Percentiles rank a stretch among this genome's conserved stretches.
Conservation (phyloP, 1,140 invertebrate species). For the Drosophila nigrodunni region DNA sequence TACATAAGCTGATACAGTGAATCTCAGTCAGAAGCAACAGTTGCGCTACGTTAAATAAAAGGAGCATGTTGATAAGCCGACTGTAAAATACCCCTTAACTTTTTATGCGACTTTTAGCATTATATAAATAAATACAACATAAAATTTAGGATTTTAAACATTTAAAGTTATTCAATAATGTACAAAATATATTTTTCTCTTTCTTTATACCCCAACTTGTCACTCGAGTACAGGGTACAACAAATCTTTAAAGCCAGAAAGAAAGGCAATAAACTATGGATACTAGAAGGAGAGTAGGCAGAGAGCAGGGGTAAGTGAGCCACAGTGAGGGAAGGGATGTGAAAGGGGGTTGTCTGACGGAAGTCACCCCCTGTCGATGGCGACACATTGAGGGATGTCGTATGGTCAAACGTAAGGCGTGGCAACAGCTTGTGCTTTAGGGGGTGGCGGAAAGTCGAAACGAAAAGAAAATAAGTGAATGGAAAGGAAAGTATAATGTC, state of each 20-base stretch:
- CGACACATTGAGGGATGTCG: slow-evolving; percentile 42
- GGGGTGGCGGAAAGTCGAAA: not conserved
- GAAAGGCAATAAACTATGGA: slow-evolving; percentile 36
- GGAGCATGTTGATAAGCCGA: not conserved
- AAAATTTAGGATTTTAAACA: no score
- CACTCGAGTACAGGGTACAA: not conserved
- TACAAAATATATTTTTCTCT: no score
- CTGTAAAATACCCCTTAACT: not conserved
- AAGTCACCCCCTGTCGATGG: slow-evolving; percentile 13
- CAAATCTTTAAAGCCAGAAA: slow-evolving; percentile 18
- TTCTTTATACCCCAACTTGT: no score
- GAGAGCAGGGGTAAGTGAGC: not conserved
- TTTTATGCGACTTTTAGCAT: no score
- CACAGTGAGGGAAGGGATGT: not conserved
- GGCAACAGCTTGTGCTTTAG: slow-evolving; percentile 4
- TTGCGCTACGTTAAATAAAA: slow-evolving; percentile 48
- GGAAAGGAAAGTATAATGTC: slow-evolving; percentile 20
- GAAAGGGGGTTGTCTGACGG: slow-evolving; percentile 2
- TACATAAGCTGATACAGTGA: slow-evolving; percentile 7
- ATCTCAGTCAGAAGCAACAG: slow-evolving; percentile 63
- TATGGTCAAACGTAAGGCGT: slow-evolving; percentile 28
- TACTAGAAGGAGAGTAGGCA: not conserved
- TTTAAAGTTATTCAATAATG: no score
- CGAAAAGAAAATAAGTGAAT: not conserved
- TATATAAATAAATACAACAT: no score